These are phyloP conservation scores for Creontiades dilutus DNA, from an alignment of 2,888 invertebrate species.

Conservation along the genomic window DNA sequence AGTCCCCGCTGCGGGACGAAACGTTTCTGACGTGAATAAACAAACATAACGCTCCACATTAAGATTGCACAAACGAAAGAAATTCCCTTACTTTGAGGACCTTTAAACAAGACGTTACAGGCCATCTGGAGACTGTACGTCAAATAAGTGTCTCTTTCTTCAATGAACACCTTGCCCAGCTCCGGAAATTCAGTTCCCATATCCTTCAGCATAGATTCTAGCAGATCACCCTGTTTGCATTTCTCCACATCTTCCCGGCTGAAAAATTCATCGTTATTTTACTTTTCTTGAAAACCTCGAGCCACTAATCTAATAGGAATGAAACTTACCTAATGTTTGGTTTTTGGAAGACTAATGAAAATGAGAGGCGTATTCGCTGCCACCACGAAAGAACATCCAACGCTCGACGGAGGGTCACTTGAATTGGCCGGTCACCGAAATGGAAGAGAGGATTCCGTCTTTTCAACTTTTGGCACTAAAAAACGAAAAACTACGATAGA, in stretches of 20 bases:
- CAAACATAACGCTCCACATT: no score
- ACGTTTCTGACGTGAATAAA: no score
- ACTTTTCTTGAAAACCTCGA: no score
- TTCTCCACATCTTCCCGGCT: conserved; percentile 96
- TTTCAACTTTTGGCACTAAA: conserved; percentile 57
- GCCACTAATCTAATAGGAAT: no score
- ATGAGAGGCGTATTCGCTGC: conserved; percentile 81
- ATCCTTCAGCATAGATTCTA: conserved; percentile 94
- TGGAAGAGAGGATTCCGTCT: conserved; percentile 85
- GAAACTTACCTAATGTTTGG: conserved; percentile 73
- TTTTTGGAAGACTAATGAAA: conserved; percentile 73
- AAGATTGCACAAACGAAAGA: no score
- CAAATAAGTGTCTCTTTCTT: conserved; percentile 94
- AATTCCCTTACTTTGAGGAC: conserved; percentile 7
- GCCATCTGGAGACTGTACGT: conserved; percentile 92
- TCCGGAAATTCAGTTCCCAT: conserved; percentile 97
- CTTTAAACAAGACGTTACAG: conserved; percentile 77
- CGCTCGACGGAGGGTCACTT: conserved; percentile 94
- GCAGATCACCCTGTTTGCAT: conserved; percentile 93
- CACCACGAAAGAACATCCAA: conserved; percentile 91
- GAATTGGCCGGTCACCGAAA: conserved; percentile 95
- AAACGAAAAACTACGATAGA: conserved; percentile 56
- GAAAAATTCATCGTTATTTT: conserved; percentile 57
- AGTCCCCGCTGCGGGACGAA: no score
- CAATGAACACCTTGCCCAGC: conserved; percentile 93